Percentiles rank a stretch among this genome's conserved stretches.
Evolutionary conservation across 2,888 invertebrate species (phyloP).

Genomic region (Prosopocoilus inquinatus): DNA sequence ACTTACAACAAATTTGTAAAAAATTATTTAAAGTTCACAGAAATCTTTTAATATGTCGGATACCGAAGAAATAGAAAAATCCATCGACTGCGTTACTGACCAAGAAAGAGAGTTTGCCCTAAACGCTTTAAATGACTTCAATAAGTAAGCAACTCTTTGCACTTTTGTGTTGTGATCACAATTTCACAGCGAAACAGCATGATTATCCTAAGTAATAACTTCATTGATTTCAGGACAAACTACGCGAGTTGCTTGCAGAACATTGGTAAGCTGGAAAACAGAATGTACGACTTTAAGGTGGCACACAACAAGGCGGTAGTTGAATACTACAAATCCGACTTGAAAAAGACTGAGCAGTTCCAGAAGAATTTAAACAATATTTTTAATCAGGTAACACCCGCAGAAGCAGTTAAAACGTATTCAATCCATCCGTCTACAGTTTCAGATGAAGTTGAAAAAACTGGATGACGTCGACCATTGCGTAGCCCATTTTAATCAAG

Average conservation of each 20-base stretch:
- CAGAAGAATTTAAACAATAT: conserved; percentile 65
- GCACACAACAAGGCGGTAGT: conserved; percentile 81
- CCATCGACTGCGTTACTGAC: conserved; percentile 42
- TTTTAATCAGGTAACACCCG: conserved; percentile 52
- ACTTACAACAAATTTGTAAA: background rate
- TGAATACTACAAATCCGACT: conserved; percentile 73
- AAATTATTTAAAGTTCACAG: background rate
- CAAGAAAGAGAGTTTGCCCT: conserved; percentile 47
- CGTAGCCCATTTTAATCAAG: conserved; percentile 74
- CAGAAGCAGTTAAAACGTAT: too few species aligned
- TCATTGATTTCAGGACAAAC: conserved; percentile 52
- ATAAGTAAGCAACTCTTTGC: conserved; percentile 38
- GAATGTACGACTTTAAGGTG: conserved; percentile 69
- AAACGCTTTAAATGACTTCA: conserved; percentile 45
- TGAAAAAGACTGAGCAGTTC: conserved; percentile 72
- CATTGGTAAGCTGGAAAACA: conserved; percentile 64
- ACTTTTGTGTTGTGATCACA: background rate
- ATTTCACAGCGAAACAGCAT: background rate
- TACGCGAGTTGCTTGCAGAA: conserved; percentile 60
- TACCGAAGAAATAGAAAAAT: conserved; percentile 42
- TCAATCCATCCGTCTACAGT: conserved; percentile 31
- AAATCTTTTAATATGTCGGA: conserved; percentile 34
- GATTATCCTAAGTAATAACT: too few species aligned
- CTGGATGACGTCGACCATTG: conserved; percentile 67
- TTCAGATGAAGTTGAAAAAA: conserved; percentile 50